Percentiles rank a stretch among this genome's conserved stretches.
These are phyloP conservation scores for Chromis chromis DNA, from an alignment of 2,797 vertebrate species.

Conservation along the genomic window DNA sequence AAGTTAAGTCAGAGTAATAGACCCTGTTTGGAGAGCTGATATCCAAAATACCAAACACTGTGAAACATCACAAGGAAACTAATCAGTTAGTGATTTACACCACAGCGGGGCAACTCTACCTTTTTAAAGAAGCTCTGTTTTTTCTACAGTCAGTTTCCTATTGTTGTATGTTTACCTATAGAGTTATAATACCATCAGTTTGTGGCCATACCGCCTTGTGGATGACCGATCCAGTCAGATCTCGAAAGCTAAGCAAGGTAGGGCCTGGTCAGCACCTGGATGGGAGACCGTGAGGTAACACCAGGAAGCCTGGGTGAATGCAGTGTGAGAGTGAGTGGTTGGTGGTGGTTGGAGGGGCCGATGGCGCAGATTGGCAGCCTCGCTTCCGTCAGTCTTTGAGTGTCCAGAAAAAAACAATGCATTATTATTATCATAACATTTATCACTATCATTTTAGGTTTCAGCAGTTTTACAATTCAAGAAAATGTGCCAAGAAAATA, in stretches of 20 bases:
- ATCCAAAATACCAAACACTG: slow-evolving; percentile 51
- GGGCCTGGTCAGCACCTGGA: too few species aligned
- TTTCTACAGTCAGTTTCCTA: not conserved
- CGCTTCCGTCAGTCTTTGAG: too few species aligned
- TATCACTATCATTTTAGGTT: not conserved
- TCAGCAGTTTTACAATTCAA: not conserved
- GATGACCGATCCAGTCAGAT: too few species aligned
- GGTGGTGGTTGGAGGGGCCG: too few species aligned
- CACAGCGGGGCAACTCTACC: slow-evolving; percentile 3
- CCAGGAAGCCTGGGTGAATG: too few species aligned
- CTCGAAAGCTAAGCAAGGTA: too few species aligned
- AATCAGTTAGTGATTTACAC: slow-evolving; percentile 51
- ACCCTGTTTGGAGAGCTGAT: slow-evolving; percentile 46
- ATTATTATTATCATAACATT: too few species aligned
- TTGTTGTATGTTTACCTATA: not conserved
- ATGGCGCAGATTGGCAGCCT: too few species aligned
- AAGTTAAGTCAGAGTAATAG: slow-evolving; percentile 50
- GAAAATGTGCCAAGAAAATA: not conserved
- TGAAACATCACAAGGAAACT: slow-evolving; percentile 49
- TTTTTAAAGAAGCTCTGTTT: slow-evolving; percentile 1
- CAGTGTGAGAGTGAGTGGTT: too few species aligned
- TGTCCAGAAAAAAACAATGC: too few species aligned
- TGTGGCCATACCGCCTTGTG: too few species aligned
- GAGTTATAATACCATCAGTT: slow-evolving; percentile 3
- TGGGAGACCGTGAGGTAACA: too few species aligned